Percentiles rank a stretch among this genome's conserved stretches.
These are phyloP conservation scores for Brienomyrus brachyistius DNA, from an alignment of 2,113 vertebrate genomes.

Conservation along the genomic window DNA sequence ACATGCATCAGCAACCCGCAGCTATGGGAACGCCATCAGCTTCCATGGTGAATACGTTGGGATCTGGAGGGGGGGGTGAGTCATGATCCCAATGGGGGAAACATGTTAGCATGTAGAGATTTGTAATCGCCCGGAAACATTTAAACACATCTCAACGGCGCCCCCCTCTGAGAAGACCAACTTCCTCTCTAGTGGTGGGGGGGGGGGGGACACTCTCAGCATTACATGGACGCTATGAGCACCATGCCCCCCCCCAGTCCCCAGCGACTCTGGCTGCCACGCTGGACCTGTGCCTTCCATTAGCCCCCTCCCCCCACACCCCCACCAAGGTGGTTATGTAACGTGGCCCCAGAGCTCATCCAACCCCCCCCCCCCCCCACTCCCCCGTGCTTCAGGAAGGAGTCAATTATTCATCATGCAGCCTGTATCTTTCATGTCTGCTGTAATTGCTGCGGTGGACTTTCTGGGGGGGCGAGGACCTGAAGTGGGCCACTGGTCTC, in stretches of 20 bases:
- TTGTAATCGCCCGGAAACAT: conserved; percentile 69
- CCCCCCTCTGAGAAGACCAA: conserved; percentile 51
- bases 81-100: neutral
- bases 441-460: conserved; percentile 58
- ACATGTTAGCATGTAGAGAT: conserved; percentile 52
- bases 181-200: conserved; percentile 20
- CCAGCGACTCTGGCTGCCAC: neutral
- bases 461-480: conserved; percentile 56
- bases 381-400: conserved; percentile 46
- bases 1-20: neutral
- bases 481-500: conserved; percentile 42
- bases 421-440: conserved; percentile 58
- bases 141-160: conserved; percentile 64
- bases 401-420: conserved; percentile 64
- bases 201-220: neutral
- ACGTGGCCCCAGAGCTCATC: conserved; percentile 32
- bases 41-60: neutral
- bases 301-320: conserved; percentile 34
- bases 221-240: neutral
- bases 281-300: conserved; percentile 18
- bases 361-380: conserved; percentile 34
- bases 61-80: neutral
- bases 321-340: conserved; percentile 22
- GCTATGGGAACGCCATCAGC: neutral
- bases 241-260: neutral